Percentiles rank a stretch among this genome's conserved stretches.
Evolutionary conservation across 2,113 vertebrate species (phyloP).

Genomic region (Pedetes capensis): DNA sequence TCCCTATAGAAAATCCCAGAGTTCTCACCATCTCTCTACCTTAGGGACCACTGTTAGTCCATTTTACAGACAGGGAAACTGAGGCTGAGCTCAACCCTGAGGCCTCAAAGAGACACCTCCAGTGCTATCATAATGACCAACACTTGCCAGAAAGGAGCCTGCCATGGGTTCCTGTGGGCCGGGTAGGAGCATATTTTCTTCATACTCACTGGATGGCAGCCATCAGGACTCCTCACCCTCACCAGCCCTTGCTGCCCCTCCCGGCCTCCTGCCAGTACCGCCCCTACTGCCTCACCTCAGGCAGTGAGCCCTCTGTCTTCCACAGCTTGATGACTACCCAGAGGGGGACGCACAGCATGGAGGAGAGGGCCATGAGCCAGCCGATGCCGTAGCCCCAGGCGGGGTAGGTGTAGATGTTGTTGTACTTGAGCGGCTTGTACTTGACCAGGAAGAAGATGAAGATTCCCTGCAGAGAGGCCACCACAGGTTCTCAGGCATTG

Average conservation of each 20-base stretch:
- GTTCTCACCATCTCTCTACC: not conserved
- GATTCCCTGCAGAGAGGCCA: slow-evolving; percentile 86
- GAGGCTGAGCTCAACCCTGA: not conserved
- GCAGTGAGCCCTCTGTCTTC: slow-evolving; percentile 92
- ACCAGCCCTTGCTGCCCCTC: no score
- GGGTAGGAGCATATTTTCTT: not conserved
- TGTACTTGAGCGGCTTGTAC: slow-evolving; percentile 98
- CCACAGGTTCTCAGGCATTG: not conserved
- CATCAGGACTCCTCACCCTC: accelerated
- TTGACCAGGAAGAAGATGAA: slow-evolving; percentile 99
- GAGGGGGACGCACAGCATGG: slow-evolving; percentile 97
- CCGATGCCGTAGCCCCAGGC: slow-evolving; percentile 98
- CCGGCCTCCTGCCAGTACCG: not conserved
- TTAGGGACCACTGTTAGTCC: not conserved
- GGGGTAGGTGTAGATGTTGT: slow-evolving; percentile 96
- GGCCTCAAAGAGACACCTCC: not conserved
- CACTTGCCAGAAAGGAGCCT: not conserved
- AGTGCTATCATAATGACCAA: not conserved
- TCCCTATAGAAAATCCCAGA: not conserved
- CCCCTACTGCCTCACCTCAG: slow-evolving; percentile 91
- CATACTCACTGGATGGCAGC: no score
- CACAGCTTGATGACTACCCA: slow-evolving; percentile 92
- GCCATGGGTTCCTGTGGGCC: no score
- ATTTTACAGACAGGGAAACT: not conserved
- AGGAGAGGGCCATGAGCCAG: slow-evolving; percentile 99